phyloP scores from a whole-genome alignment of 2,888 invertebrate species.

The Nycteola revayana region DNA sequence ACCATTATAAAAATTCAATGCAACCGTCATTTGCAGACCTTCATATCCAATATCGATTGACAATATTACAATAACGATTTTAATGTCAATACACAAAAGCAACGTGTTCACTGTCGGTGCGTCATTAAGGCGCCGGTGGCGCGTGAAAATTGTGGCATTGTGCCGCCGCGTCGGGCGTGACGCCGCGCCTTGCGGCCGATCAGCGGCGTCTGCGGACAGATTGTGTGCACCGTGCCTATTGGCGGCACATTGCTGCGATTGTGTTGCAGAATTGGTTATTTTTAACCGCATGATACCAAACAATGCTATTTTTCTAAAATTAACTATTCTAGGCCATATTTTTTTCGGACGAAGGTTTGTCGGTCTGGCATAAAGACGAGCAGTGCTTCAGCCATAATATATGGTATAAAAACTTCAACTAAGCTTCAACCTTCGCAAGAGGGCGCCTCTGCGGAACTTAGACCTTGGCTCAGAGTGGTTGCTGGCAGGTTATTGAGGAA shows the following conservation, averaged over 20 bases:
- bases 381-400: background rate
- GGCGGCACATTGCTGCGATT: conserved; percentile 10
- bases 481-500: too few species aligned
- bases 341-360: background rate
- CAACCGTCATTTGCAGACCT: conserved; percentile 1
- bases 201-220: conserved; percentile 22
- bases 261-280: background rate
- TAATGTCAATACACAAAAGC: conserved; percentile 30
- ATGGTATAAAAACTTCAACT: too few species aligned
- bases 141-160: conserved; percentile 53
- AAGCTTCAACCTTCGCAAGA: too few species aligned
- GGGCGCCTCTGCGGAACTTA: too few species aligned
- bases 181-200: conserved; percentile 47
- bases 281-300: background rate
- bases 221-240: conserved; percentile 4
- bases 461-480: too few species aligned
- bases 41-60: background rate
- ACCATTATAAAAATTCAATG: background rate
- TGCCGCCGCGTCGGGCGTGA: conserved; percentile 38
- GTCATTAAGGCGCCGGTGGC: conserved; percentile 35
- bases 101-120: conserved; percentile 33
- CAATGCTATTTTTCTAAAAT: too few species aligned
- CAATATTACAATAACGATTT: conserved; percentile 10
- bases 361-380: background rate
- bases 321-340: too few species aligned